These are phyloP conservation scores for Tachina lurida DNA, from an alignment of 2,888 invertebrate species.

Conservation along the genomic window DNA sequence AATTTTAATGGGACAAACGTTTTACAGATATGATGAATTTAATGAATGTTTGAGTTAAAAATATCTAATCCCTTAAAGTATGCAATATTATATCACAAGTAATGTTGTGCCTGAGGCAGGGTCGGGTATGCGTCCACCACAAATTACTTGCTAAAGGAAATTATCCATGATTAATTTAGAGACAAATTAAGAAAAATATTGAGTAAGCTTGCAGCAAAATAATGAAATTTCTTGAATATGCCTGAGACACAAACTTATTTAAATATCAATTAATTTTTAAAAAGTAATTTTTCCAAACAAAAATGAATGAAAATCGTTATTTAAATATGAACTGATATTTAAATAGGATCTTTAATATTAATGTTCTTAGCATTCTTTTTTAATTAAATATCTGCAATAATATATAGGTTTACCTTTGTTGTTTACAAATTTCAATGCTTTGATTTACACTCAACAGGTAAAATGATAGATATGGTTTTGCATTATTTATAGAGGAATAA, in stretches of 20 bases:
- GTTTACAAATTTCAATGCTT: not conserved
- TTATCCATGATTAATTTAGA: no score
- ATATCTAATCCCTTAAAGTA: slow-evolving; percentile 31
- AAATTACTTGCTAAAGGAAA: not conserved
- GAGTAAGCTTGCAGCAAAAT: no score
- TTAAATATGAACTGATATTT: no score
- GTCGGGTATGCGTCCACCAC: not conserved
- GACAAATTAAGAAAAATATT: no score
- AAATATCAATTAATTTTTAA: no score
- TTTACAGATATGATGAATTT: not conserved
- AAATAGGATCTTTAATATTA: not conserved
- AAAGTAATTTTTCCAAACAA: no score
- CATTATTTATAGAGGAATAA: not conserved
- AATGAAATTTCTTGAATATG: no score
- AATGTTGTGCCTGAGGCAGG: not conserved
- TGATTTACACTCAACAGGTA: not conserved
- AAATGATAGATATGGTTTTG: not conserved
- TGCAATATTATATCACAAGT: not conserved
- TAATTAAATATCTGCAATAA: not conserved
- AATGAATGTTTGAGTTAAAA: not conserved
- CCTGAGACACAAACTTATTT: no score
- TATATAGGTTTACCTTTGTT: not conserved
- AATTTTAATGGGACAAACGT: not conserved
- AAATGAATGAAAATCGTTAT: no score
- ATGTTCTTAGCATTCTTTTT: not conserved